phyloP scores from a whole-genome alignment of 2,888 invertebrate genomes.

The Hemaris fuciformis region DNA sequence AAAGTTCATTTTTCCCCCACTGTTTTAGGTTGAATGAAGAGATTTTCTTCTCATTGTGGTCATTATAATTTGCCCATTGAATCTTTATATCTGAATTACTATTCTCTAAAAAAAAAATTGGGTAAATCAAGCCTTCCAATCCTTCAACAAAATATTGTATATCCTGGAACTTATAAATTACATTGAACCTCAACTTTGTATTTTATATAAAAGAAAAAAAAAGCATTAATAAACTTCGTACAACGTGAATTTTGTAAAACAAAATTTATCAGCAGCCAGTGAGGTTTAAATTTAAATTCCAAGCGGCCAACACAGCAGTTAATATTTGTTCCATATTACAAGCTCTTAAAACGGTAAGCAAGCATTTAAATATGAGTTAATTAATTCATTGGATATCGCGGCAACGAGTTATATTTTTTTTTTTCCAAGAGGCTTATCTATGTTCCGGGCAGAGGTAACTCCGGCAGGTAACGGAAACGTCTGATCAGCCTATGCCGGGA shows the following conservation, averaged over 20 bases:
- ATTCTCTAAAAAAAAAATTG: too few relatives aligned
- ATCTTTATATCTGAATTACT: background rate
- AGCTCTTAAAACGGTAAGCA: background rate
- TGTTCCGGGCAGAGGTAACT: slow-evolving; percentile 24
- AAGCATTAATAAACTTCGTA: too few relatives aligned
- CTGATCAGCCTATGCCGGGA: slow-evolving; percentile 47
- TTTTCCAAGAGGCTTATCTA: slow-evolving; percentile 46
- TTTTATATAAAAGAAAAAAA: too few relatives aligned
- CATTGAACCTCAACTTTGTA: too few relatives aligned
- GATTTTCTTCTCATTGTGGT: background rate
- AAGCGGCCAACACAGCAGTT: background rate
- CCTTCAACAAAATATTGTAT: too few relatives aligned
- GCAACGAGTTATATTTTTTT: slow-evolving; percentile 25
- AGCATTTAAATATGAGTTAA: background rate
- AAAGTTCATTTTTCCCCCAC: background rate
- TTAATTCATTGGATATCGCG: background rate
- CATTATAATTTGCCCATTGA: background rate
- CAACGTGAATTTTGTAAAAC: too few relatives aligned
- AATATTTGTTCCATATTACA: background rate
- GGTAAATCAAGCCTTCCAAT: too few relatives aligned
- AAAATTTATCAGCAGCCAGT: background rate
- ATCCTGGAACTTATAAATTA: too few relatives aligned
- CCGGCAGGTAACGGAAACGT: slow-evolving; percentile 42
- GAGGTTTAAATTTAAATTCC: background rate
- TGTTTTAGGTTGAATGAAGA: background rate